phyloP scores from a whole-genome alignment of 2,888 invertebrate genomes.

The Aphodius granarius region DNA sequence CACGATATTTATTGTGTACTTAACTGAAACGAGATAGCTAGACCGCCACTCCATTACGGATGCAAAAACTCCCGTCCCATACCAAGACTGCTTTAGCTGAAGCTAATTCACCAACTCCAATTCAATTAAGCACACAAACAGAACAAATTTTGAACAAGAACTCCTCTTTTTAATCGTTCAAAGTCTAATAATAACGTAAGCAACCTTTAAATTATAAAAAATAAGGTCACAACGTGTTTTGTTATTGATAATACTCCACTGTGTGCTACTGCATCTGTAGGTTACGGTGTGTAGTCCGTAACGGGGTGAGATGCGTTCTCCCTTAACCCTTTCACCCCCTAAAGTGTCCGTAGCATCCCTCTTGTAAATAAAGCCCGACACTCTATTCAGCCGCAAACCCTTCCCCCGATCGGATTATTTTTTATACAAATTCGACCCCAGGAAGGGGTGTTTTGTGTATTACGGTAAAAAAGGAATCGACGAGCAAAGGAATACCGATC shows the following conservation, averaged over 20 bases:
- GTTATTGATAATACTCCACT: constrained; percentile 12
- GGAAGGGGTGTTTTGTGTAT: constrained; percentile 51
- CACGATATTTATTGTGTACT: constrained; percentile 55
- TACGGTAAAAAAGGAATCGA: constrained; percentile 45
- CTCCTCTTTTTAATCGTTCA: too few species aligned
- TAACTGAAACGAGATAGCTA: constrained; percentile 50
- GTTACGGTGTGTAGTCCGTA: neutral
- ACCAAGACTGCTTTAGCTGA: neutral
- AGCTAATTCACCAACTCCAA: neutral
- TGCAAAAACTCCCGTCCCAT: constrained; percentile 2
- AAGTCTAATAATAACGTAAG: too few species aligned
- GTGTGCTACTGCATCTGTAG: constrained; percentile 28
- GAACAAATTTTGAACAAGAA: neutral
- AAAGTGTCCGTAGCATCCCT: constrained; percentile 38
- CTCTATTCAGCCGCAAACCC: constrained; percentile 54
- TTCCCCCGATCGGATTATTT: constrained; percentile 54
- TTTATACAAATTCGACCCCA: constrained; percentile 49
- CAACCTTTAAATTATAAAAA: constrained; percentile 2
- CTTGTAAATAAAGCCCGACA: constrained; percentile 50
- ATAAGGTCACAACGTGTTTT: constrained; percentile 8
- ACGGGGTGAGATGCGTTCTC: constrained; percentile 22
- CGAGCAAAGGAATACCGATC: constrained; percentile 34
- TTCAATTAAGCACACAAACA: neutral
- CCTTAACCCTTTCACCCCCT: constrained; percentile 47
- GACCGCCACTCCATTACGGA: constrained; percentile 28